Base-by-base conservation (phyloP, 2,113 vertebrate species). In the Ceratotherium simum region DNA sequence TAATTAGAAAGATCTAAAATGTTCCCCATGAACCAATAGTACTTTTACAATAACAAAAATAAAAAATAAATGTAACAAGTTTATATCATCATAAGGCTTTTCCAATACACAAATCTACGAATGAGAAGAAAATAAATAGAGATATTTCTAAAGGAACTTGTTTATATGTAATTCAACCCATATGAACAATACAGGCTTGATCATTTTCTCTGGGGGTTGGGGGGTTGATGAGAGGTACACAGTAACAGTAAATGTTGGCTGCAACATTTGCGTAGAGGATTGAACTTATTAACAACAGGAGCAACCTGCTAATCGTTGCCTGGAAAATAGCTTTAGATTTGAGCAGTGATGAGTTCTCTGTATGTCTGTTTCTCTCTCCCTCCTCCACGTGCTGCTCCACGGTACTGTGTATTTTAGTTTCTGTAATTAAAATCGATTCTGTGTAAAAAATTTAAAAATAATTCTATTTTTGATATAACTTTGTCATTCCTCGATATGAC, bases 371-470 rank as follows among this genome's bases (percentile, higher is more conserved):
- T 72, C 51, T 93, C 21, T 79, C 23, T 18, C n/a, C 36, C 8
- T 62, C 9, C 64, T 18, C 51, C 46, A 13, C 51, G 33, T 12
- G 21, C 4, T 75, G 6, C 58, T 13, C 46, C 14, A 46, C 75
- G 72, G 72, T 75, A 72, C 70, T 42, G 1, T 83, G 33, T 64
- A 39, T 87, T 65, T 91, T 83, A 76, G 4, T 93, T 96, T 92
- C 42, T 91, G 31, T 79, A 70, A 93, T 93, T 79, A 93, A 94
- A 78, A 78, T 82, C 5, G 51, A 31, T 89, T 46, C 64, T n/a
- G 8, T 25, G 10, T 91, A 42, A 96, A 36, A 86, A 56, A 18
- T 25, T 65, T 58, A 33, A 62, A 62, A 92, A 48, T 67, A 83
- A 56, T 54, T 42, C 2, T 5, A 25, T 54, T 48, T 48, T 48